These are phyloP conservation scores for Euspilapteryx auroguttella DNA, from an alignment of 2,888 invertebrate genomes.

Conservation along the genomic window DNA sequence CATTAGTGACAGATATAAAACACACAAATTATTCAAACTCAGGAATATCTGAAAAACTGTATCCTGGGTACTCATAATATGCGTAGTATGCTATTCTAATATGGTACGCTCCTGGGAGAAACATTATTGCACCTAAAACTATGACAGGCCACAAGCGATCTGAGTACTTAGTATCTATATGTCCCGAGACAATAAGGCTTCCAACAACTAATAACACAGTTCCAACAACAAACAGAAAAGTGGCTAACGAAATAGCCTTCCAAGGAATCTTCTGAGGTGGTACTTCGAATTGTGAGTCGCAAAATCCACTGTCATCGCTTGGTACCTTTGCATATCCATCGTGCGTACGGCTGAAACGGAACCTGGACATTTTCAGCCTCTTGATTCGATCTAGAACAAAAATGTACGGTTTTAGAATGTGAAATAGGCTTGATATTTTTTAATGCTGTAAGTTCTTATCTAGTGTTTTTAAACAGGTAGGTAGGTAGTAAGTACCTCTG, in stretches of 20 bases:
- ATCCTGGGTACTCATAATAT: slow-evolving; percentile 80
- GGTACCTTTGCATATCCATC: slow-evolving; percentile 64
- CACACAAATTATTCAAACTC: slow-evolving; percentile 68
- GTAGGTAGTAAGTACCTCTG: no score
- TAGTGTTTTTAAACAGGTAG: no score
- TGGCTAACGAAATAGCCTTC: slow-evolving; percentile 79
- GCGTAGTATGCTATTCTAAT: slow-evolving; percentile 86
- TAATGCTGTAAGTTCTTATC: no score
- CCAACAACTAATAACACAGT: slow-evolving; percentile 74
- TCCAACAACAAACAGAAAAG: slow-evolving; percentile 77
- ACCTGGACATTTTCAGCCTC: slow-evolving; percentile 59
- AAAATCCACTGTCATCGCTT: slow-evolving; percentile 66
- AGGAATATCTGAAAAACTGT: slow-evolving; percentile 86
- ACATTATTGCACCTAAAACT: slow-evolving; percentile 85
- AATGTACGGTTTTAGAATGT: no score
- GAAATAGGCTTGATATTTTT: no score
- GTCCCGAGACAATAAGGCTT: slow-evolving; percentile 76
- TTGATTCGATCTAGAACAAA: slow-evolving; percentile 8
- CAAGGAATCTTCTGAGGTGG: slow-evolving; percentile 78
- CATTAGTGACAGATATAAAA: no score
- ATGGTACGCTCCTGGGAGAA: slow-evolving; percentile 90
- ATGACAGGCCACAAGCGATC: slow-evolving; percentile 90
- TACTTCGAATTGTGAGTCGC: slow-evolving; percentile 69
- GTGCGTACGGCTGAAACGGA: slow-evolving; percentile 59
- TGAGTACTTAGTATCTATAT: slow-evolving; percentile 80